phyloP scores from a whole-genome alignment of 1,140 invertebrate species.

The Artemia franciscana region DNA sequence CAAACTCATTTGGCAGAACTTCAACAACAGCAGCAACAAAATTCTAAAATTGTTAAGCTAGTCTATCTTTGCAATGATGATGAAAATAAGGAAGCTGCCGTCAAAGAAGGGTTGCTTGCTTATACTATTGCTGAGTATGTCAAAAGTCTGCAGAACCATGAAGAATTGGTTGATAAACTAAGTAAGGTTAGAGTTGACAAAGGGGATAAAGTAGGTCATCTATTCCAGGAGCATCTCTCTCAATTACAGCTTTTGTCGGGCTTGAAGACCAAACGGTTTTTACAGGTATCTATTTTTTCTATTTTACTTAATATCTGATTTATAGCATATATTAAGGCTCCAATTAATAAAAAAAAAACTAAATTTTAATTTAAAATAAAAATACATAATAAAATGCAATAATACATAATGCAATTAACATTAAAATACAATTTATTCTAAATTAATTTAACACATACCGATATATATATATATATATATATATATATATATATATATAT shows the following conservation, averaged over 20 bases:
- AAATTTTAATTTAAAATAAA: not conserved
- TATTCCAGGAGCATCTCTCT: slow-evolving; percentile 67
- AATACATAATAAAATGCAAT: too few species aligned
- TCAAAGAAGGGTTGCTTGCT: slow-evolving; percentile 36
- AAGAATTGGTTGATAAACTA: slow-evolving; percentile 53
- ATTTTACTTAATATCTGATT: too few species aligned
- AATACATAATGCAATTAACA: not conserved
- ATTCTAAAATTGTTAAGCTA: slow-evolving; percentile 30
- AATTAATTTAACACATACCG: not conserved
- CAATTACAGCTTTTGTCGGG: slow-evolving; percentile 45
- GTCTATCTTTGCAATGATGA: slow-evolving; percentile 70
- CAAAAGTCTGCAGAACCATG: slow-evolving; percentile 32
- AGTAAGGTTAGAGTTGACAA: slow-evolving; percentile 32
- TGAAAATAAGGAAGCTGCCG: slow-evolving; percentile 45
- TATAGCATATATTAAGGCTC: too few species aligned
- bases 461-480: too few species aligned
- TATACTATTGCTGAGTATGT: slow-evolving; percentile 51
- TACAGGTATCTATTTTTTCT: slow-evolving; percentile 38
- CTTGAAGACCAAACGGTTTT: slow-evolving; percentile 45
- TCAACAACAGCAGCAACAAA: slow-evolving; percentile 17
- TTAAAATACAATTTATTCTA: not conserved
- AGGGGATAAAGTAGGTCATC: slow-evolving; percentile 25
- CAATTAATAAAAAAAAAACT: not conserved
- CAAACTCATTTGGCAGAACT: slow-evolving; percentile 26
- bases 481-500: too few species aligned